A percentile compares a stretch with the other conserved stretches of the same genome.
Evolutionary conservation across 2,888 invertebrate genomes (phyloP).

Genomic region (Buathra laborator): DNA sequence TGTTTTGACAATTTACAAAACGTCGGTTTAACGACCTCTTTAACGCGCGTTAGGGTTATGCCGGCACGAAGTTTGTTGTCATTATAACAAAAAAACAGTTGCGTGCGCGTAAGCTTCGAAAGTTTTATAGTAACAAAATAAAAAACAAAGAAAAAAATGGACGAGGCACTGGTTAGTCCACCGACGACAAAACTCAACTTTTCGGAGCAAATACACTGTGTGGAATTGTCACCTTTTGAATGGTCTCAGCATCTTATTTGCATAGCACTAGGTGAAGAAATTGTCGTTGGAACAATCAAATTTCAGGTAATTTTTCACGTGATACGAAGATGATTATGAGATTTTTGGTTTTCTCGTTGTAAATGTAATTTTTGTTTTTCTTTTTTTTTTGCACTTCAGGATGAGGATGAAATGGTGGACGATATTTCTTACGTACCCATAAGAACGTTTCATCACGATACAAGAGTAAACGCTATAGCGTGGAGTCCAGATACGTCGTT

Average conservation of each 20-base stretch:
- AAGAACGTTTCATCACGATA: constrained; percentile 87
- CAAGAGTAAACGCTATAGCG: constrained; percentile 86
- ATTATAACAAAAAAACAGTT: constrained; percentile 3
- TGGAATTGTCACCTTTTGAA: constrained; percentile 88
- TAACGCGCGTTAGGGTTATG: constrained; percentile 73
- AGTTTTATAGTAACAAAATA: background rate
- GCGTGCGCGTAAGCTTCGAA: background rate
- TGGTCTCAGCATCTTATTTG: constrained; percentile 89
- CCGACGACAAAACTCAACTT: constrained; percentile 86
- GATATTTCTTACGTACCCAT: constrained; percentile 86
- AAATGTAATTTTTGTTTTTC: constrained; percentile 68
- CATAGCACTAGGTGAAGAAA: constrained; percentile 87
- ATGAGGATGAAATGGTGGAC: constrained; percentile 86
- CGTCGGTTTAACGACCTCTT: constrained; percentile 38
- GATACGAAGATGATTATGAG: background rate
- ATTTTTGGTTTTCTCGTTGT: constrained; percentile 63
- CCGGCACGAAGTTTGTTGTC: constrained; percentile 67
- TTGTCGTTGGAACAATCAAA: constrained; percentile 87
- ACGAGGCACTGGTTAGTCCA: constrained; percentile 79
- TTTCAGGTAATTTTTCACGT: constrained; percentile 85
- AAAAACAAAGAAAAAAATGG: constrained; percentile 75
- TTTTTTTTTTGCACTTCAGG: constrained; percentile 82
- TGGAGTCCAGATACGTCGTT: constrained; percentile 89
- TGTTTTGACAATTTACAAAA: constrained; percentile 23
- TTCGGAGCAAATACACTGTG: constrained; percentile 86